These are phyloP conservation scores for Mormyrus lacerda DNA, from an alignment of 2,113 vertebrate genomes.

Conservation along the genomic window DNA sequence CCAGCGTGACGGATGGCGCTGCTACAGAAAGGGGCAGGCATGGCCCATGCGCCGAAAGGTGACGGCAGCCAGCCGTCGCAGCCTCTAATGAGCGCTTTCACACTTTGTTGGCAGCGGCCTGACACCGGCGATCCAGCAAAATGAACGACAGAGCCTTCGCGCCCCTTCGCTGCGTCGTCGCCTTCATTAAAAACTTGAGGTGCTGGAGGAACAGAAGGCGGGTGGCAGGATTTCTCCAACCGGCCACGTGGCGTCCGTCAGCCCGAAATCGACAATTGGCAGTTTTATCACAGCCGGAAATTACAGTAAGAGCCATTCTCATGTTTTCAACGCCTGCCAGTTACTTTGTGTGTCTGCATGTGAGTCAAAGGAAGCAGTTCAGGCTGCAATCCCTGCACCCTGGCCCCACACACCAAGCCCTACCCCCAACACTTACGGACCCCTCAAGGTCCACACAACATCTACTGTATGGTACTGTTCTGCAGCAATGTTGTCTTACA, in stretches of 20 bases:
- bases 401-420: not conserved
- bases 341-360: not conserved
- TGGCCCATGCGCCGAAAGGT: not conserved
- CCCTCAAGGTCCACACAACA: not conserved
- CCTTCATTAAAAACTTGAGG: not conserved
- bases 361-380: not conserved
- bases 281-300: not conserved
- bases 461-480: not conserved
- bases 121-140: not conserved
- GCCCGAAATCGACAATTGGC: not conserved
- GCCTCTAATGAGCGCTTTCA: slow-evolving; percentile 3
- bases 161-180: not conserved
- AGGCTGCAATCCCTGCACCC: not conserved
- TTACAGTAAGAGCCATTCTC: not conserved
- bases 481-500: not conserved
- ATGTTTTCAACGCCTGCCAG: not conserved
- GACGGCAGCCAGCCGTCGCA: not conserved
- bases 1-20: not conserved
- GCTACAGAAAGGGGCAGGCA: not conserved
- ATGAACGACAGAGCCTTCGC: not conserved
- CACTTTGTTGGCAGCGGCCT: not conserved
- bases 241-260: not conserved
- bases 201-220: not conserved
- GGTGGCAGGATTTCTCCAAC: not conserved
- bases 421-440: not conserved